Conservation (phyloP, 2,797 vertebrate species). For the Dendrocincla fuliginosa region DNA sequence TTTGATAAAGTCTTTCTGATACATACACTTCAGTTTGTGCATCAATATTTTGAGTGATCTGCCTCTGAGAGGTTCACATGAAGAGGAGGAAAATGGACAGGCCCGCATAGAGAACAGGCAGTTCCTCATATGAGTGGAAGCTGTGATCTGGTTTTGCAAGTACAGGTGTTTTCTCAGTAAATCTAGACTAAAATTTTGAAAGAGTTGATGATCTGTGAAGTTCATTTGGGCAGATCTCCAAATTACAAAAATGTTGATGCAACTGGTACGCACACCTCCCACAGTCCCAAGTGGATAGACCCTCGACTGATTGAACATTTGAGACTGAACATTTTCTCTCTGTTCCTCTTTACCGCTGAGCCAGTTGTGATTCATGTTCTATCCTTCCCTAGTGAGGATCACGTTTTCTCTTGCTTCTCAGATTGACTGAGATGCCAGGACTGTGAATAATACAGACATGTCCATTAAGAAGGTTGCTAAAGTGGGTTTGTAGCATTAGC, state of each 20-base stretch:
- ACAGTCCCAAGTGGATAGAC: not conserved
- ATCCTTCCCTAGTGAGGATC: not conserved
- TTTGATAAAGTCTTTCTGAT: not conserved
- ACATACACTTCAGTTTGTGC: not conserved
- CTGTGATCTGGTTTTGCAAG: not conserved
- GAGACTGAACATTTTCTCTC: not conserved
- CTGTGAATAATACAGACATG: fast-evolving
- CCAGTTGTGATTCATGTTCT: not conserved
- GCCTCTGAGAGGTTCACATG: not conserved
- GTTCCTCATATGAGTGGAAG: not conserved
- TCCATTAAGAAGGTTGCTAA: not conserved
- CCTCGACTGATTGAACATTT: not conserved
- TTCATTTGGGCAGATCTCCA: not conserved
- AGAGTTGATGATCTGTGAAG: not conserved
- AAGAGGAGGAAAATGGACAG: not conserved
- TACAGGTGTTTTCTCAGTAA: not conserved
- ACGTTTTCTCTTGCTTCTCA: not conserved
- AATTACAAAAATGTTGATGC: not conserved
- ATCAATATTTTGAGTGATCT: not conserved
- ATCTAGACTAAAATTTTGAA: not conserved
- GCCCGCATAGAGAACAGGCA: not conserved
- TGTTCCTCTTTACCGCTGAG: not conserved
- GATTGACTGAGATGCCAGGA: not conserved
- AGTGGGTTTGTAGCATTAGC: not conserved
- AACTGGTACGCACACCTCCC: not conserved